Percentiles rank a stretch among this genome's conserved stretches.
These are phyloP conservation scores for Campylomormyrus tamandua DNA, from an alignment of 2,113 vertebrate species.

Conservation along the genomic window DNA sequence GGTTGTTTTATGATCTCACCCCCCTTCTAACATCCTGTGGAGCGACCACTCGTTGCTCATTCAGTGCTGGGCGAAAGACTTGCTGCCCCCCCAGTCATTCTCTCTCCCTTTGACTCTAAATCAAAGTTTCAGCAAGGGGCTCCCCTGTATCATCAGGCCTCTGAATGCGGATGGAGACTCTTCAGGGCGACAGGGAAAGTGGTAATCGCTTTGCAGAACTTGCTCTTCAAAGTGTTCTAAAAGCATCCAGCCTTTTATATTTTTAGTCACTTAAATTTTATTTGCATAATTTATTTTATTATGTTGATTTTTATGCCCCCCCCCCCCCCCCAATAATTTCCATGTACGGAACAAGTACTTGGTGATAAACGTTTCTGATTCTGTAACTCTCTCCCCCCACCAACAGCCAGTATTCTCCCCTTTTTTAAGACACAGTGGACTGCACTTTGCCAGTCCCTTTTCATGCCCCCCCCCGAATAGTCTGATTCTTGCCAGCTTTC, in stretches of 20 bases:
- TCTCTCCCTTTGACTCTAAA: conserved; percentile 18
- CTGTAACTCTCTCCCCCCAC: neutral
- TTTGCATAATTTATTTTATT: neutral
- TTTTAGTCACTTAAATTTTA: neutral
- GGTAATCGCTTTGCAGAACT: neutral
- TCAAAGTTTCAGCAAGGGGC: neutral
- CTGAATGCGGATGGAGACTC: neutral
- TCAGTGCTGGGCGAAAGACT: conserved; percentile 7
- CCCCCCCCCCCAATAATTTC: neutral
- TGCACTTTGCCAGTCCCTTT: neutral
- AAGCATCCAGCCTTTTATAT: neutral
- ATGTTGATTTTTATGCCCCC: neutral
- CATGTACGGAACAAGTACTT: neutral
- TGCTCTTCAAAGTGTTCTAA: neutral
- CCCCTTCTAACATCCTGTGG: neutral
- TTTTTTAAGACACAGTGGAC: neutral
- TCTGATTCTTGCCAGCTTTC: neutral
- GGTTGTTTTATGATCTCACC: conserved; percentile 16
- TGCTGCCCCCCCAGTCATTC: conserved; percentile 3
- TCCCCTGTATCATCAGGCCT: neutral
- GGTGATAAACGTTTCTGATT: neutral
- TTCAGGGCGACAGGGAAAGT: neutral
- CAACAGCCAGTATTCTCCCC: neutral
- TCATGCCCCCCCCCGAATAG: neutral
- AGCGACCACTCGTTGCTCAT: conserved; percentile 16